phyloP scores from a whole-genome alignment of 2,888 invertebrate genomes.

The Iphiclides podalirius region DNA sequence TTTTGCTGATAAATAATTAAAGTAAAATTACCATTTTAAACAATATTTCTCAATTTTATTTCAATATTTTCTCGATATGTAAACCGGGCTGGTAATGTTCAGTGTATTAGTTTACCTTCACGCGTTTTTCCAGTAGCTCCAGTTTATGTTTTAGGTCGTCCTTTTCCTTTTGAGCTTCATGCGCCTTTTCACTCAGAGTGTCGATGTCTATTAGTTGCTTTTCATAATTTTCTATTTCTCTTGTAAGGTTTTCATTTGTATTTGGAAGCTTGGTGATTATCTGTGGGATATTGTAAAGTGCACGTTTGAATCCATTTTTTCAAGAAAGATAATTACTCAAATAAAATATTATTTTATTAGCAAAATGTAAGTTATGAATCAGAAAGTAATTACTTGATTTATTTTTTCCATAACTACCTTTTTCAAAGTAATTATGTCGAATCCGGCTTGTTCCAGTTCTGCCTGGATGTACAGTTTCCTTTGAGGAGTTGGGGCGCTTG shows the following conservation, averaged over 20 bases:
- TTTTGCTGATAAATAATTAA: too few relatives aligned
- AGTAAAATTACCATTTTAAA: too few relatives aligned
- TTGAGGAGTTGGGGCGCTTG: slow-evolving; percentile 87
- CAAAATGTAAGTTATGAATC: too few relatives aligned
- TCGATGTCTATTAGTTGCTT: slow-evolving; percentile 90
- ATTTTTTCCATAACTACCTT: slow-evolving; percentile 63
- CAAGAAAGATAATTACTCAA: too few relatives aligned
- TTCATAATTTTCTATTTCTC: slow-evolving; percentile 88
- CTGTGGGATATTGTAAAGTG: too few relatives aligned
- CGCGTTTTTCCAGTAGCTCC: slow-evolving; percentile 84
- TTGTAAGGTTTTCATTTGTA: slow-evolving; percentile 81
- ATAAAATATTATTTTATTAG: too few relatives aligned
- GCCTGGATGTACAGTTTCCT: slow-evolving; percentile 91
- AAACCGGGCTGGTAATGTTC: too few relatives aligned
- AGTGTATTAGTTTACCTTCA: slow-evolving; percentile 85
- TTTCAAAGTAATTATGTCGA: slow-evolving; percentile 82
- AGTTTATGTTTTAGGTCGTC: slow-evolving; percentile 83
- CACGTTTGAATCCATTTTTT: too few relatives aligned
- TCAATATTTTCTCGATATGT: too few relatives aligned
- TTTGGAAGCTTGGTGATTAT: slow-evolving; percentile 83
- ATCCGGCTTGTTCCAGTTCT: slow-evolving; percentile 90
- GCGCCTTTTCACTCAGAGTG: slow-evolving; percentile 84
- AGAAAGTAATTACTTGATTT: not conserved
- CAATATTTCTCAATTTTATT: too few relatives aligned
- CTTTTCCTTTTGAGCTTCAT: slow-evolving; percentile 85